Evolutionary conservation across 2,113 vertebrate genomes (phyloP), one percentile per base, ranked within the genome.

Genomic region (Ammodytes dubius): DNA sequence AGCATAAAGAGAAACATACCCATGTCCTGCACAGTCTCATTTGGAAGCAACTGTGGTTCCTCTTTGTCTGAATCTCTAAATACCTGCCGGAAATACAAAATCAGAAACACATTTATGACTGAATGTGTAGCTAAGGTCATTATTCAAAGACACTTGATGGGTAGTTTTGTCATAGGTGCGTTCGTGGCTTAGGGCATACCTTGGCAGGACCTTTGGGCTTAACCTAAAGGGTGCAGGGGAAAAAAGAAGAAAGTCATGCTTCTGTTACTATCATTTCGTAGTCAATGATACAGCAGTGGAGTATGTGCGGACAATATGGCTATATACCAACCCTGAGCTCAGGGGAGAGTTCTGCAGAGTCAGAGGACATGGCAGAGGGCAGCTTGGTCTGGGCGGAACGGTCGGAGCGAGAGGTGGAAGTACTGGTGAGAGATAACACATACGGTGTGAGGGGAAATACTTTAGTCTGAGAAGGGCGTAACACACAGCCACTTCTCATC

Each of bases 351-450:
- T 98, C 96, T 66, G 96, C 91, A 15, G 96, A 97, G 82, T 98
- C 97, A 0, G 96, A 97, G 0, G 96, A 97, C 75, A 97, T 13
- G 10, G 89, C 94, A 19, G 96, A 96, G 52, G 90, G 94, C 8
- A 96, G 94, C 77, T 96, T 97, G 77, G 95, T 92, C 65, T 94
- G 96, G 71, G 93, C 91, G 7, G 97, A 98, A 7, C 96, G 96
- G 89, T 99, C 97, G 0, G 97, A 98, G 37, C 96, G 97, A 19
- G 97, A 97, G 6, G 97, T 98, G 68, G 97, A 97, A 53, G 95
- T 91, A 5, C 97, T 98, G 67, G 39, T 8, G 6, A 75, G 27
- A 85, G 1, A 90, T 79, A 85, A 89, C 5, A 89, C 8, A 65
- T 39, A 74, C 0, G 5, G 39, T n/a, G 39, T n/a, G 8, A 71